A percentile compares a stretch with the other conserved stretches of the same genome.
Conservation (phyloP, 2,797 vertebrate species). For the Glossophaga mutica region DNA sequence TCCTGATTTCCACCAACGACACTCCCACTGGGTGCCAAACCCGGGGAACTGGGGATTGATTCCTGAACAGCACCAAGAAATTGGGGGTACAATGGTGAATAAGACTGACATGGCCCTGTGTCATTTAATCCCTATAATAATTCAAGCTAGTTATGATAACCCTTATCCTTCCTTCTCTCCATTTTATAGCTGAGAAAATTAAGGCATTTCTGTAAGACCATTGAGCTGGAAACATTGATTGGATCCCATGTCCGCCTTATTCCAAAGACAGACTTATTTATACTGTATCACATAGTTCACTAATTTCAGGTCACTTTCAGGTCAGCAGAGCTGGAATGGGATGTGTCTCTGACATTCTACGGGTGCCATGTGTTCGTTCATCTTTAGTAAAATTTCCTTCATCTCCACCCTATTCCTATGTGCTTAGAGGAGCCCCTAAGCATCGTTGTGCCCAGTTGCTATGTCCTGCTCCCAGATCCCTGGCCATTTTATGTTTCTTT, state of each 20-base stretch:
- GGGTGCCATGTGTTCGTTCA: accelerated
- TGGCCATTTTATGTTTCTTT: neutral
- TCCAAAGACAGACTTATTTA: neutral
- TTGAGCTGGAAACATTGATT: neutral
- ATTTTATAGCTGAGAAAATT: neutral
- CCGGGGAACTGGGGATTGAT: neutral
- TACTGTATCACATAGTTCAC: accelerated
- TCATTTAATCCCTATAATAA: neutral
- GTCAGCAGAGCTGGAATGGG: neutral
- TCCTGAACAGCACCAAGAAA: neutral
- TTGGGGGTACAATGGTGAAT: neutral
- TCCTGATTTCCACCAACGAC: neutral
- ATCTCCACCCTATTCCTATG: neutral
- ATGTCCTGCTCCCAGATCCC: neutral
- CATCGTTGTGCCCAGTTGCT: too few species aligned
- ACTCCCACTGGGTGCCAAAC: neutral
- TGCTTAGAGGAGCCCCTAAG: neutral
- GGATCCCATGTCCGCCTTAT: neutral
- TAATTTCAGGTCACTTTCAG: neutral
- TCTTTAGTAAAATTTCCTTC: neutral
- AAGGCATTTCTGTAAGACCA: neutral
- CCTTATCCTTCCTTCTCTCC: neutral
- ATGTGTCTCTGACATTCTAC: neutral
- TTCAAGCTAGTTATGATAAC: neutral
- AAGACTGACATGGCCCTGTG: neutral